These are phyloP conservation scores for Crossaster papposus DNA, from an alignment of 53 echinoderm and acorn worm genomes.

Conservation along the genomic window DNA sequence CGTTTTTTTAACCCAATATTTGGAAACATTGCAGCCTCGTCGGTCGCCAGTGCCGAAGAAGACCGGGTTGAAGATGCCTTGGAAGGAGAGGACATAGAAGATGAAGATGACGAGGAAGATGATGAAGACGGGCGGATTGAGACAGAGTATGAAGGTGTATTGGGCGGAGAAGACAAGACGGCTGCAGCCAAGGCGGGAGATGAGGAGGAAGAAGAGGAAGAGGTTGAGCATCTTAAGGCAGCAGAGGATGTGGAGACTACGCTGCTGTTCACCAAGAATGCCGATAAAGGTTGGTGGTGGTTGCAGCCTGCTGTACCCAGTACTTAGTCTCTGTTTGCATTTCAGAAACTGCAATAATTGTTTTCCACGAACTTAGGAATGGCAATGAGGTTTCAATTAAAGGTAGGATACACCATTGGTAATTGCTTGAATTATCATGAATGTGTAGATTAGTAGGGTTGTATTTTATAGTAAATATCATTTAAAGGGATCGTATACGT, in stretches of 20 bases:
- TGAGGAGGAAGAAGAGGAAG: conserved; percentile 82
- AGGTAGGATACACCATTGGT: too few relatives aligned
- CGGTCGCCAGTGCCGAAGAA: conserved; percentile 48
- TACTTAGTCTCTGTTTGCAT: too few relatives aligned
- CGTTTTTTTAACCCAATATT: too few relatives aligned
- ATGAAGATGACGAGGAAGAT: conserved; percentile 52
- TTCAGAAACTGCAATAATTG: too few relatives aligned
- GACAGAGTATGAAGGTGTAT: conserved; percentile 72
- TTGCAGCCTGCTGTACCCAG: too few relatives aligned
- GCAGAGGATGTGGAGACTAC: conserved; percentile 95
- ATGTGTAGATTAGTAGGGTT: too few relatives aligned
- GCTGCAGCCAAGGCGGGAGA: conserved; percentile 68
- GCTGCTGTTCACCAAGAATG: conserved; percentile 91
- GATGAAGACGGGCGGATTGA: conserved; percentile 78
- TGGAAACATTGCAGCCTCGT: conserved; percentile 21
- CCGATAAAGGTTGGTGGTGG: conserved; percentile 76
- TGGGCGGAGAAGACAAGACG: conserved; percentile 66
- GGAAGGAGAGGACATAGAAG: conserved; percentile 86
- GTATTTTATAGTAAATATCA: too few relatives aligned
- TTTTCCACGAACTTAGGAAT: too few relatives aligned
- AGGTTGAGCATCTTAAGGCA: conserved; percentile 81
- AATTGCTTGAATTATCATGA: too few relatives aligned
- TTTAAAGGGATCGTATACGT: too few relatives aligned
- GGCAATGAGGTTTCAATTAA: too few relatives aligned
- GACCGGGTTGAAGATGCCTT: conserved; percentile 79